A percentile compares a stretch with the other conserved stretches of the same genome.
phyloP scores from a whole-genome alignment of 2,888 invertebrate species.

The Reticulitermes lucifugus region DNA sequence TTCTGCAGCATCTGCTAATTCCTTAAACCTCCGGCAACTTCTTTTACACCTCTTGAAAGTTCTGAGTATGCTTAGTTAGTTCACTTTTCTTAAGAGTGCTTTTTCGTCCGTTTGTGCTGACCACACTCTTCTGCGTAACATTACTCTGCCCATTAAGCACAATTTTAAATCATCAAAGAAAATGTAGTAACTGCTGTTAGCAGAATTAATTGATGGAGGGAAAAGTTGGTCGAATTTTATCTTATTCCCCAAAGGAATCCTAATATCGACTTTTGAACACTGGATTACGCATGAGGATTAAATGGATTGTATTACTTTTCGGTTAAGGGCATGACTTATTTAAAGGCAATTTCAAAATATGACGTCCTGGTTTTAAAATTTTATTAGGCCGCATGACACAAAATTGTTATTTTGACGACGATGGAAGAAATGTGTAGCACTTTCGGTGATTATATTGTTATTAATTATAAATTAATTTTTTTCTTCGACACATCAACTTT shows the following conservation, averaged over 20 bases:
- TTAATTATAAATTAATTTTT: too few relatives aligned
- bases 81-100: not conserved
- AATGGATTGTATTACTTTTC: not conserved
- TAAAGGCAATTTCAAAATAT: not conserved
- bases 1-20: too few relatives aligned
- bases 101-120: not conserved
- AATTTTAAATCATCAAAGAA: not conserved
- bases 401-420: too few relatives aligned
- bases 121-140: not conserved
- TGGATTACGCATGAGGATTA: not conserved
- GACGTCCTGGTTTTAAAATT: too few relatives aligned
- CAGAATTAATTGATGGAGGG: too few relatives aligned
- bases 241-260: not conserved
- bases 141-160: slow-evolving; percentile 8
- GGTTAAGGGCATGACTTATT: not conserved
- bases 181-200: too few relatives aligned
- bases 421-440: too few relatives aligned
- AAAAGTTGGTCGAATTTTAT: too few relatives aligned
- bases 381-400: too few relatives aligned
- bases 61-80: not conserved
- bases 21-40: too few relatives aligned
- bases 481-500: too few relatives aligned
- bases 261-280: not conserved
- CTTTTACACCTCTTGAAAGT: not conserved
- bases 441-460: too few relatives aligned